A percentile compares a stretch with the other conserved stretches of the same genome.
These are phyloP conservation scores for Scotopteryx bipunctaria DNA, from an alignment of 2,888 invertebrate species.

Conservation along the genomic window DNA sequence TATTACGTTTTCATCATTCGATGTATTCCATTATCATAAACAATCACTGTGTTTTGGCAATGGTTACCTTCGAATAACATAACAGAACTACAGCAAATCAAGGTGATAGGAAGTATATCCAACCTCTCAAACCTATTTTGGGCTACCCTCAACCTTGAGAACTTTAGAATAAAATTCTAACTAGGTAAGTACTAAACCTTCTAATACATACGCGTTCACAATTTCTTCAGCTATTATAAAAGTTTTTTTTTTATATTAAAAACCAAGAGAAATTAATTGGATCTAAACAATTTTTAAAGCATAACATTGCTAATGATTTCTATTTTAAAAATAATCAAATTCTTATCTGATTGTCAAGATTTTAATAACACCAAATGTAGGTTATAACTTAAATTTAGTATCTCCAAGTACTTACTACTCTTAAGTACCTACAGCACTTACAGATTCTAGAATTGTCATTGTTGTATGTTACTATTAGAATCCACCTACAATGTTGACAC, in stretches of 20 bases:
- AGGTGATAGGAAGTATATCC: conserved; percentile 7
- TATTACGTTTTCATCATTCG: conserved; percentile 7
- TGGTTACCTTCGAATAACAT: background rate
- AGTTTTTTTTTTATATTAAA: no score
- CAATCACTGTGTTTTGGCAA: background rate
- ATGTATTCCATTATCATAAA: background rate
- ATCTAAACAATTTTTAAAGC: no score
- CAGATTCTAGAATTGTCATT: conserved; percentile 2
- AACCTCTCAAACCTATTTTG: conserved; percentile 18
- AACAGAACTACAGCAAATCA: background rate
- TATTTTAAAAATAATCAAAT: no score
- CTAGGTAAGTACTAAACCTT: no score
- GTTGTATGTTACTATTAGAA: background rate
- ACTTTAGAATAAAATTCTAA: no score
- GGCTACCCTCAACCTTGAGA: conserved; percentile 15
- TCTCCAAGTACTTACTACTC: background rate
- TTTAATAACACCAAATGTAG: no score
- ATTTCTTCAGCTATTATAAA: no score
- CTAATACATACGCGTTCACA: no score
- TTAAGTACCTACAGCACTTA: no score
- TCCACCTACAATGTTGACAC: background rate
- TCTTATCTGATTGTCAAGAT: no score
- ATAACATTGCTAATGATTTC: no score
- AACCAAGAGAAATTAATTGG: no score
- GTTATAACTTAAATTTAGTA: background rate